These are phyloP conservation scores for Scophthalmus maximus DNA, from an alignment of 2,113 vertebrate species.

Conservation along the genomic window DNA sequence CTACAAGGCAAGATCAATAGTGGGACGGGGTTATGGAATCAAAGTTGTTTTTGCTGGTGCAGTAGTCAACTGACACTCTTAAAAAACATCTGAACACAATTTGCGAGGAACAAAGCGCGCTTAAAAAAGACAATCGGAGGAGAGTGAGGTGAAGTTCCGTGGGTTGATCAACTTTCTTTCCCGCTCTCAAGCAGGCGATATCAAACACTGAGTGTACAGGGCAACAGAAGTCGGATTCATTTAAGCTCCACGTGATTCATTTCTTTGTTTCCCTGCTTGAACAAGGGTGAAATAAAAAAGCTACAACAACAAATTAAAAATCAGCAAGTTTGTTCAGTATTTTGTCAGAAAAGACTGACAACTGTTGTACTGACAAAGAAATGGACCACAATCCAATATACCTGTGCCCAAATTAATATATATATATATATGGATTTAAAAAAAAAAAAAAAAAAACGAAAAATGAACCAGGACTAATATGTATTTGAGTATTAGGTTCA, in stretches of 20 bases:
- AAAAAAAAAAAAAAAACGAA: too few relatives aligned
- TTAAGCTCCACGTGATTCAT: too few relatives aligned
- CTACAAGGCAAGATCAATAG: constrained; percentile 83
- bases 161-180: constrained; percentile 73
- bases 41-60: constrained; percentile 80
- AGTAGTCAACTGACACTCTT: constrained; percentile 73
- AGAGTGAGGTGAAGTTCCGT: constrained; percentile 72
- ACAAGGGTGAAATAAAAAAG: constrained; percentile 30
- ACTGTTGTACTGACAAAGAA: constrained; percentile 16
- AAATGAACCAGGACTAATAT: too few relatives aligned
- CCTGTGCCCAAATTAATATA: not conserved
- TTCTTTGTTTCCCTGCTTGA: constrained; percentile 49
- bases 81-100: constrained; percentile 76
- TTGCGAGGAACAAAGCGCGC: constrained; percentile 77
- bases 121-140: constrained; percentile 73
- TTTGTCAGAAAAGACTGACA: too few relatives aligned
- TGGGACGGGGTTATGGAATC: constrained; percentile 81
- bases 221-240: constrained; percentile 64
- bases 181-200: constrained; percentile 57
- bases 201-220: constrained; percentile 71
- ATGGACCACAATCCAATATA: not conserved
- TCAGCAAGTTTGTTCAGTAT: not conserved
- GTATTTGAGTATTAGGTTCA: too few relatives aligned
- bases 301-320: constrained; percentile 19
- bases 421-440: too few relatives aligned